Conservation (phyloP, 2,888 invertebrate species). For the Nephrotoma flavescens region DNA sequence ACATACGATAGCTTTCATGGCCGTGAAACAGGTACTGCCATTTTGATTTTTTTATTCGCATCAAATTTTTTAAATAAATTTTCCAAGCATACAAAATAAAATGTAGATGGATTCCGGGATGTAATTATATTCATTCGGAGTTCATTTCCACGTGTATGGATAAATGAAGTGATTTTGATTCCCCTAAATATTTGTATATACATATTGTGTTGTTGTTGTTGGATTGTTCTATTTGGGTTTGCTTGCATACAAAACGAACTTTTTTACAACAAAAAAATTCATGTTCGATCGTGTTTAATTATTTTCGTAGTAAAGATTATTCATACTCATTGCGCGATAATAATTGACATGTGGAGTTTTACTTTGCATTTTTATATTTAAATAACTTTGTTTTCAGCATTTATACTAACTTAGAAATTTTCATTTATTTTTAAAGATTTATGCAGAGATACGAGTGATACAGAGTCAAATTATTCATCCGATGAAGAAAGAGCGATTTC, state of each 20-base stretch:
- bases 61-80: neutral
- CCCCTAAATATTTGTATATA: neutral
- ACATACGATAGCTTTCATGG: conserved; percentile 18
- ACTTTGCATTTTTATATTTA: neutral
- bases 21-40: conserved; percentile 17
- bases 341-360: neutral
- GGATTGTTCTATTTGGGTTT: neutral
- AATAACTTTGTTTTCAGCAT: neutral
- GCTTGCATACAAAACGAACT: neutral
- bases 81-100: neutral
- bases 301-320: neutral
- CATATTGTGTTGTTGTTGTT: neutral
- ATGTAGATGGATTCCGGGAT: neutral
- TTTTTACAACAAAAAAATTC: neutral
- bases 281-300: neutral
- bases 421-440: conserved; percentile 13
- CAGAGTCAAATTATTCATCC: conserved; percentile 22
- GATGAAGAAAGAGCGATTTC: conserved; percentile 18
- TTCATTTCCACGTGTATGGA: neutral
- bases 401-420: neutral
- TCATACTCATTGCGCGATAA: neutral
- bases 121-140: neutral
- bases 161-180: neutral
- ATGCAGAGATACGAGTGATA: conserved; percentile 36
- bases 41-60: neutral